Conservation (phyloP, 1,140 invertebrate genomes). For the Polypedilum pembai region DNA sequence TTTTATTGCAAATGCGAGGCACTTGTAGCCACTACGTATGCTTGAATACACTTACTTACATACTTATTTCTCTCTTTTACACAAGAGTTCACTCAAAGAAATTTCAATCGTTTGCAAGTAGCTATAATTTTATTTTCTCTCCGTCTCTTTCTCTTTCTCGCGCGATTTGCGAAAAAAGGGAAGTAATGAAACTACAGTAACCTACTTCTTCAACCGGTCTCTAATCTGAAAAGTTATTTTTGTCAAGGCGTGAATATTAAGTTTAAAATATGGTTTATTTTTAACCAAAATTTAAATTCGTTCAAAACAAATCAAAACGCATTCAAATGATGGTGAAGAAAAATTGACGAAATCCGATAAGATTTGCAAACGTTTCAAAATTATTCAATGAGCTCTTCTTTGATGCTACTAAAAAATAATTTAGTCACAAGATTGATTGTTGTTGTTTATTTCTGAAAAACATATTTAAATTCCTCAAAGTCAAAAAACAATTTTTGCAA, state of each 20-base stretch:
- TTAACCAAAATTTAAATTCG: too few relatives aligned
- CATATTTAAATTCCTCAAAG: too few relatives aligned
- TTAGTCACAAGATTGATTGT: too few relatives aligned
- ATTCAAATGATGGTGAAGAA: too few relatives aligned
- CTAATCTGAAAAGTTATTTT: constrained; percentile 3
- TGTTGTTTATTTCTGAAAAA: too few relatives aligned
- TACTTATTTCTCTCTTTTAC: not conserved
- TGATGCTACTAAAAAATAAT: too few relatives aligned
- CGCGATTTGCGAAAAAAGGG: constrained; percentile 3
- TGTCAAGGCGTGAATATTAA: not conserved
- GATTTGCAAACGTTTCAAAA: too few relatives aligned
- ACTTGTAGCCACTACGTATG: not conserved
- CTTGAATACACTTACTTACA: not conserved
- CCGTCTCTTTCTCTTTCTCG: not conserved
- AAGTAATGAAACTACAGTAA: constrained; percentile 21
- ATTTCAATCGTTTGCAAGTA: not conserved
- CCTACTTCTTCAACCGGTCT: constrained; percentile 5
- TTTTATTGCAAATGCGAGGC: constrained; percentile 11
- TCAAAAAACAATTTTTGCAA: too few relatives aligned
- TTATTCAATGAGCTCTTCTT: too few relatives aligned
- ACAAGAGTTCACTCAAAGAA: not conserved
- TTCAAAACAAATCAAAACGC: too few relatives aligned
- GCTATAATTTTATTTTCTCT: not conserved
- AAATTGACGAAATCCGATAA: too few relatives aligned
- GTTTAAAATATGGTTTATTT: too few relatives aligned